These are phyloP conservation scores for Biston betularia DNA, from an alignment of 2,888 invertebrate genomes.

Conservation along the genomic window DNA sequence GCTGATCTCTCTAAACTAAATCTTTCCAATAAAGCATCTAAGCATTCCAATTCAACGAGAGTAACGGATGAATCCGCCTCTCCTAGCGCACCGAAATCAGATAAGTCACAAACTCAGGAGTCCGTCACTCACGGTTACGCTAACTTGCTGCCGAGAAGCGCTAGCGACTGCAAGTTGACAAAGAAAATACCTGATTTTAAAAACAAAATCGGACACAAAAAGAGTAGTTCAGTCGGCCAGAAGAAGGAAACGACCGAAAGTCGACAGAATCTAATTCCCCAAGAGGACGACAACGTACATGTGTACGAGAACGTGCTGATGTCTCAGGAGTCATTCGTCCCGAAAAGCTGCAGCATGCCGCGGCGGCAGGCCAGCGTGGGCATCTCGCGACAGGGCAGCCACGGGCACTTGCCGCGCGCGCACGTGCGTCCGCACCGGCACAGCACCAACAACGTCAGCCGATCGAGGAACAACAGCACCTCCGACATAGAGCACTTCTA, in stretches of 20 bases:
- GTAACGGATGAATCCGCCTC: constrained; percentile 50
- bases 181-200: constrained; percentile 69
- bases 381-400: constrained; percentile 75
- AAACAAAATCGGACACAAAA: constrained; percentile 69
- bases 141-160: constrained; percentile 76
- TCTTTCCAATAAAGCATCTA: constrained; percentile 64
- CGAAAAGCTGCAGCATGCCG: constrained; percentile 81
- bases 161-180: constrained; percentile 77
- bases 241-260: constrained; percentile 79
- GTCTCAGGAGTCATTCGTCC: constrained; percentile 68
- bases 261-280: constrained; percentile 77
- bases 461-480: constrained; percentile 64
- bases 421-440: constrained; percentile 70
- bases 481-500: constrained; percentile 75
- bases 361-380: constrained; percentile 69
- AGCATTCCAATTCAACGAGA: constrained; percentile 67
- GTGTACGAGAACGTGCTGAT: constrained; percentile 78
- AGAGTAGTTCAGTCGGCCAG: constrained; percentile 81
- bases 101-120: constrained; percentile 59
- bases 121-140: constrained; percentile 69
- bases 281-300: constrained; percentile 76
- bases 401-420: constrained; percentile 73
- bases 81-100: constrained; percentile 59
- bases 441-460: constrained; percentile 68
- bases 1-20: constrained; percentile 65